Evolutionary conservation across 2,113 vertebrate species (phyloP), one percentile per base, ranked within the genome.

Genomic region (Peromyscus californicus): DNA sequence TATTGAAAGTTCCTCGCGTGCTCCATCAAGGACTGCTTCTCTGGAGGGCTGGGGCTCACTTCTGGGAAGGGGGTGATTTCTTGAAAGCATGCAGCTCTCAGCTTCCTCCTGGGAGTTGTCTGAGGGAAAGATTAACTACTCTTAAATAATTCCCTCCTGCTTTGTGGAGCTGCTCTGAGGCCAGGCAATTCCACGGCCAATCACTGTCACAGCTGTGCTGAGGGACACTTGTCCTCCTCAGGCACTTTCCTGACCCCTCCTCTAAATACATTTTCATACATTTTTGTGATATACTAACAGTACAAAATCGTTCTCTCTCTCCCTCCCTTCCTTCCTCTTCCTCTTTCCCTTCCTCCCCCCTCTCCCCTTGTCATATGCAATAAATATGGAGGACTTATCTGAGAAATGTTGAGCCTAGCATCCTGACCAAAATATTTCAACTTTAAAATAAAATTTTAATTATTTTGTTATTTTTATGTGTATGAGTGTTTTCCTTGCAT

Each of bases 41-140:
- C 61, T 24, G 31, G 7, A 7, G 29, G 7, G 59, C 26, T 70
- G 63, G 21, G 57, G 16, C 10, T 42, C 7, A 24, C 89, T 97
- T 97, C 84, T 87, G 93, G 75, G 92, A 96, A 93, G 86, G 29
- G 29, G 59, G 11, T 22, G 59, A 89, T 67, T 97, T 97, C 95
- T 94, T 97, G 75, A 97, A 96, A 94, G 76, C 57, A 2, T 94
- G 33, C 51, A 95, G 79, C 42, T 75, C 74, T 75, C 76, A 45
- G 59, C 59, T 65, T 89, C n/a, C 89, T 96, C 93, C 94, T 63
- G 95, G 85, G 94, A 94, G 39, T 85, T 75, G 74, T 94, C 54
- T 31, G 72, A 95, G 95, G 91, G 82, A 93, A 97, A 91, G 93
- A 94, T 94, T 94, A 95, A 95, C 87, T 69, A 92, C 69, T 72